phyloP scores from a whole-genome alignment of 2,888 invertebrate genomes.

The Abscondita cerata region DNA sequence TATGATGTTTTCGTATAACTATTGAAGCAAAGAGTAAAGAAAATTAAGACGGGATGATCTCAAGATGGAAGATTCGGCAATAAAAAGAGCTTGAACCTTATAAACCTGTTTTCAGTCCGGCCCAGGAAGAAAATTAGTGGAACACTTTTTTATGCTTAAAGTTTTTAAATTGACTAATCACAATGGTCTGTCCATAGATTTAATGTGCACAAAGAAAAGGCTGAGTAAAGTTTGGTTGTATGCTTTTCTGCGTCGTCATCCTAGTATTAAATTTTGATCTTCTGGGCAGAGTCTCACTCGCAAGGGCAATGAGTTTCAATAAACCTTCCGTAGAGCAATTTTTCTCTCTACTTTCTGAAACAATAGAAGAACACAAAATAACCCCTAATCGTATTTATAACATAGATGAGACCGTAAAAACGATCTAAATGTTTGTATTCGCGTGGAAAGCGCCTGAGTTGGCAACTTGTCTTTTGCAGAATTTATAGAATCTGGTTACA shows the following conservation, averaged over 20 bases:
- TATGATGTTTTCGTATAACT: constrained; percentile 5
- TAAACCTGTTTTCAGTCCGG: neutral
- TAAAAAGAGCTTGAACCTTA: neutral
- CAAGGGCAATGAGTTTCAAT: no score
- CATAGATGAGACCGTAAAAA: no score
- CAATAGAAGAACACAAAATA: no score
- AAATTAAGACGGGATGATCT: no score
- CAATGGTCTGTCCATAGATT: constrained; percentile 10
- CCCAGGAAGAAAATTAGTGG: constrained; percentile 2
- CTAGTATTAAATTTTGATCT: constrained; percentile 2
- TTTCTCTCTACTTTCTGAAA: no score
- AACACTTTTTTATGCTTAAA: constrained; percentile 12
- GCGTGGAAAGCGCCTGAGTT: constrained; percentile 18
- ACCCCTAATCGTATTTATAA: no score
- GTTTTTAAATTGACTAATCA: constrained; percentile 8
- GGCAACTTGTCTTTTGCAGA: constrained; percentile 19
- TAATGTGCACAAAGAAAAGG: constrained; percentile 5
- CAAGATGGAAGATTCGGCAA: neutral
- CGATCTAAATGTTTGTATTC: constrained; percentile 8
- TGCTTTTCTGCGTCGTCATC: constrained; percentile 4
- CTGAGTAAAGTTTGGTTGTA: constrained; percentile 14
- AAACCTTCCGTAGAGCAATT: neutral
- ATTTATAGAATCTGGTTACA: constrained; percentile 22
- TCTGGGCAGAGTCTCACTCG: constrained; percentile 18
- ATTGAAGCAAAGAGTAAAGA: neutral